A percentile compares a stretch with the other conserved stretches of the same genome.
phyloP scores from a whole-genome alignment of 1,140 invertebrate species.

The Drosophila saltans region DNA sequence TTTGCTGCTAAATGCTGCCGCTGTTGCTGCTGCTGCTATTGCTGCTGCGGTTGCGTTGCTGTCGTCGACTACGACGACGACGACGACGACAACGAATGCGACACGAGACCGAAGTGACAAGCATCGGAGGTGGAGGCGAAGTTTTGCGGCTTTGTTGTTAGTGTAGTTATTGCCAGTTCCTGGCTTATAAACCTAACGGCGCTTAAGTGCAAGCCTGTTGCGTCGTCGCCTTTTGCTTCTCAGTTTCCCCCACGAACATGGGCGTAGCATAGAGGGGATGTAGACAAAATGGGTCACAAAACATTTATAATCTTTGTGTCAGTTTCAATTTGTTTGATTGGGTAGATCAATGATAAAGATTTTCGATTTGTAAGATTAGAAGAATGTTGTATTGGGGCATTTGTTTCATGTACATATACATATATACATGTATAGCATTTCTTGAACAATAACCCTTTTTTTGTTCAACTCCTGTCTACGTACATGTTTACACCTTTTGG shows the following conservation, averaged over 20 bases:
- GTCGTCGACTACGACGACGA: constrained; percentile 40
- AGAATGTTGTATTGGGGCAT: too few relatives aligned
- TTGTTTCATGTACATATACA: too few relatives aligned
- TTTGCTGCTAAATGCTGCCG: constrained; percentile 25
- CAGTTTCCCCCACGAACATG: neutral
- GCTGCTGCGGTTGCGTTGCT: constrained; percentile 43
- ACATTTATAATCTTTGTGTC: too few relatives aligned
- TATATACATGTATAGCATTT: too few relatives aligned
- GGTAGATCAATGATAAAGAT: too few relatives aligned
- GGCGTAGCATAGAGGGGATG: neutral
- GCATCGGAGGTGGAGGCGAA: constrained; percentile 27
- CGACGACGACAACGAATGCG: constrained; percentile 34
- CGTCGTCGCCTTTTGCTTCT: constrained; percentile 34
- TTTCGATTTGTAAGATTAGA: too few relatives aligned
- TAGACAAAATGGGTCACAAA: too few relatives aligned
- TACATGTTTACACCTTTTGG: constrained; percentile 7
- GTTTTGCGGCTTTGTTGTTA: constrained; percentile 42
- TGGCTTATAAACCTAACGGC: constrained; percentile 36
- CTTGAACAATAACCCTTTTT: neutral
- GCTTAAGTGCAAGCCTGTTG: constrained; percentile 63
- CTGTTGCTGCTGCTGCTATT: constrained; percentile 20
- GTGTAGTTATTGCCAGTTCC: constrained; percentile 32
- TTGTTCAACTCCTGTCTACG: neutral
- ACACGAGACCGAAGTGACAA: constrained; percentile 44
- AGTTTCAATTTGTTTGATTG: too few relatives aligned